Conservation (phyloP, 2,888 invertebrate genomes). For the Tipula unca region DNA sequence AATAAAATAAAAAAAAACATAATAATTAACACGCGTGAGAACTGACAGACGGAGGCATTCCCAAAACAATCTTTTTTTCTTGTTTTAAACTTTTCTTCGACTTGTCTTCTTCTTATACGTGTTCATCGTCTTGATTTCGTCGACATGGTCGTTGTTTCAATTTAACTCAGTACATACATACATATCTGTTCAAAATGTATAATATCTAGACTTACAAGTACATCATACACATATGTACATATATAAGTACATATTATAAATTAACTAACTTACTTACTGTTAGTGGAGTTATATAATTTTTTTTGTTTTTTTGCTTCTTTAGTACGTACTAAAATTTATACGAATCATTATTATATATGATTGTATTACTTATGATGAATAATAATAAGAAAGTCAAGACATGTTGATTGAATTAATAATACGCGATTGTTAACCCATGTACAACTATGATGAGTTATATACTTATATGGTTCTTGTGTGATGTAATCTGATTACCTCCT, state of each 20-base stretch:
- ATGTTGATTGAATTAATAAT: neutral
- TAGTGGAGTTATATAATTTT: neutral
- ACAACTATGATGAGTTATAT: neutral
- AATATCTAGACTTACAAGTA: neutral
- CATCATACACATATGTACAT: no score
- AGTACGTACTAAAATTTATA: neutral
- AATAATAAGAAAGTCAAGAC: neutral
- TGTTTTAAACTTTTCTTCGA: neutral
- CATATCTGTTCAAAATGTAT: neutral
- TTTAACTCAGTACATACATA: neutral
- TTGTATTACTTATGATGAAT: neutral
- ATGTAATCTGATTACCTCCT: no score
- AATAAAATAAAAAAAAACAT: neutral
- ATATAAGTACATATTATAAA: neutral
- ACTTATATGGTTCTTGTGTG: no score
- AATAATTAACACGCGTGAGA: slow-evolving; percentile 25
- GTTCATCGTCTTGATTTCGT: neutral
- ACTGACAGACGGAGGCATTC: slow-evolving; percentile 23
- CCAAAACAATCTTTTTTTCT: slow-evolving; percentile 23
- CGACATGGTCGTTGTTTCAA: neutral
- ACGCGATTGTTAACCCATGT: neutral
- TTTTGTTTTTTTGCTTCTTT: neutral
- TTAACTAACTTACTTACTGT: neutral
- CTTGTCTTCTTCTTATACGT: neutral
- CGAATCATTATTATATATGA: neutral